Percentiles rank a stretch among this genome's conserved stretches.
Conservation (phyloP, 2,797 vertebrate genomes). For the Lagothrix lagotricha region DNA sequence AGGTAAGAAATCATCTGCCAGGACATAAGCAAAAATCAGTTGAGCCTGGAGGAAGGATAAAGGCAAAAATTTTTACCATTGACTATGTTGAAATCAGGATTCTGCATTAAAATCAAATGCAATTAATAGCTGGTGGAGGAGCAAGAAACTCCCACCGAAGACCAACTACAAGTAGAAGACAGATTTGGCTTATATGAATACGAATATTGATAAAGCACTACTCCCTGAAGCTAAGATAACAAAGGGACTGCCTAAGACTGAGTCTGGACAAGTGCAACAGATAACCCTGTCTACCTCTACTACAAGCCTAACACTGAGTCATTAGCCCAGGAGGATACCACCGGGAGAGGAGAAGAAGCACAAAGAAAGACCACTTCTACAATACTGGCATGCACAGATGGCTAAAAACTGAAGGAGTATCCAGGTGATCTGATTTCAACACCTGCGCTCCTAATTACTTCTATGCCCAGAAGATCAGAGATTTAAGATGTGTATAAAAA, state of each 20-base stretch:
- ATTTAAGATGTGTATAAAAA: background rate
- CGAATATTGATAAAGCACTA: background rate
- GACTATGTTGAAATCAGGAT: background rate
- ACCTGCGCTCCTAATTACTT: background rate
- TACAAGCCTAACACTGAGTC: background rate
- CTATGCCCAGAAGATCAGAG: background rate
- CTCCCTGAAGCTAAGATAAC: background rate
- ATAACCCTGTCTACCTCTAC: background rate
- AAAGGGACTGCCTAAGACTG: background rate
- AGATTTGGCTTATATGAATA: background rate
- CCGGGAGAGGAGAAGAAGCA: accelerated
- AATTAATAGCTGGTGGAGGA: background rate
- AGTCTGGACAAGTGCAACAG: background rate
- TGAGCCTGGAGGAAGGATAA: background rate
- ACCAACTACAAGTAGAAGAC: background rate
- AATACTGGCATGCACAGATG: background rate
- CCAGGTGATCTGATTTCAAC: background rate
- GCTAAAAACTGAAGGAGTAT: background rate
- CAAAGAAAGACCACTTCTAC: background rate
- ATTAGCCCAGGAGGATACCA: background rate
- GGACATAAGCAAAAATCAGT: background rate
- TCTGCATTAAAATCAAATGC: background rate
- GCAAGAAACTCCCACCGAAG: background rate
- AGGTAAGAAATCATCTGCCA: background rate
- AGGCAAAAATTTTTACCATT: background rate